These are phyloP conservation scores for Oscheius myriophilus DNA, from an alignment of 2,888 invertebrate genomes.

Conservation along the genomic window DNA sequence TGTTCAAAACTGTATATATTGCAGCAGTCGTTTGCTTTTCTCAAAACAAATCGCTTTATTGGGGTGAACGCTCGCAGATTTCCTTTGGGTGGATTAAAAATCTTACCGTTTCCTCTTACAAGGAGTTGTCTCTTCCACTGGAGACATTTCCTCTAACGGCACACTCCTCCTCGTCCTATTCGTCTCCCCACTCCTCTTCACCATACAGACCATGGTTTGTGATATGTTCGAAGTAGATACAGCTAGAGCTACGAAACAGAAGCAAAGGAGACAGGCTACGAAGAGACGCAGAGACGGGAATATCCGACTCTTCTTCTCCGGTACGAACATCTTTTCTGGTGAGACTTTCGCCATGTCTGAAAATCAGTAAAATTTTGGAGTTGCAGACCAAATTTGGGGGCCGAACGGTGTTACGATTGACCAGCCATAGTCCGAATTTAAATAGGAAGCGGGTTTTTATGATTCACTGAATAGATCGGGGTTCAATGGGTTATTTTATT, in stretches of 20 bases:
- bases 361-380: not conserved
- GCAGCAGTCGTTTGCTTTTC: too few species aligned
- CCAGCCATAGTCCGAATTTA: too few species aligned
- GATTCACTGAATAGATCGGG: too few species aligned
- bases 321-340: slow-evolving; percentile 25
- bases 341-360: slow-evolving; percentile 29
- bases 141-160: not conserved
- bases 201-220: slow-evolving; percentile 65
- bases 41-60: too few species aligned
- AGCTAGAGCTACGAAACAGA: slow-evolving; percentile 64
- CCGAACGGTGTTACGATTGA: too few species aligned
- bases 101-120: slow-evolving; percentile 20
- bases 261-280: slow-evolving; percentile 59
- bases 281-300: slow-evolving; percentile 58
- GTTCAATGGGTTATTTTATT: too few species aligned
- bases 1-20: too few species aligned
- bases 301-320: slow-evolving; percentile 43
- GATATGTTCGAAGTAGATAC: slow-evolving; percentile 53
- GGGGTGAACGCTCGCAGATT: too few species aligned
- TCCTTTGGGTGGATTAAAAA: not conserved
- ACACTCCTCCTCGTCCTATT: slow-evolving; percentile 26
- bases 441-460: too few species aligned
- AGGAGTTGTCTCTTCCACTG: not conserved
- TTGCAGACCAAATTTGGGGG: not conserved
- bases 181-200: slow-evolving; percentile 36